Percentiles rank a stretch among this genome's conserved stretches.
These are phyloP conservation scores for Sigmodon hispidus DNA, from an alignment of 2,113 vertebrate species.

Conservation along the genomic window DNA sequence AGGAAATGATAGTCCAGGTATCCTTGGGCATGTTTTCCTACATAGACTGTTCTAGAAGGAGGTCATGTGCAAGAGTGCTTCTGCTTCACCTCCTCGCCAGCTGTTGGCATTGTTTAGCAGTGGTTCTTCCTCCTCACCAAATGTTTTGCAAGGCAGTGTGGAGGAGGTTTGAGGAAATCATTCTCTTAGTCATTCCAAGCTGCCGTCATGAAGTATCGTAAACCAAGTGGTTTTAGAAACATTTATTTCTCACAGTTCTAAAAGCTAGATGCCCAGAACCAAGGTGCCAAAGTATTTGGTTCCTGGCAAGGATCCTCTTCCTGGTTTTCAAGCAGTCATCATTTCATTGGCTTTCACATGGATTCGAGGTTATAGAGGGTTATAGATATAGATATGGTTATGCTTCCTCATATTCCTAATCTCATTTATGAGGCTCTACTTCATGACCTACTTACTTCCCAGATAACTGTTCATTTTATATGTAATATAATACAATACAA, in stretches of 20 bases:
- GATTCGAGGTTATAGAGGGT: too few species aligned
- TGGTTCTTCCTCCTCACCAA: not conserved
- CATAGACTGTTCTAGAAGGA: not conserved
- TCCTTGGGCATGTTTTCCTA: not conserved
- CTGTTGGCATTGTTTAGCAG: not conserved
- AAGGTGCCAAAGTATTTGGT: not conserved
- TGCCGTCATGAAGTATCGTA: not conserved
- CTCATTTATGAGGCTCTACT: not conserved
- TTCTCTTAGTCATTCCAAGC: not conserved
- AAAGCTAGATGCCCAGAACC: not conserved
- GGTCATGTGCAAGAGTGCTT: accelerated
- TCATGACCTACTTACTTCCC: not conserved
- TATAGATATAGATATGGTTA: not conserved
- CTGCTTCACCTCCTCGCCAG: not conserved
- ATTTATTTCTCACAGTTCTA: not conserved
- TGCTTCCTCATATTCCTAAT: not conserved
- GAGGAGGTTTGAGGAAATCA: not conserved
- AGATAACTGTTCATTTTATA: not conserved
- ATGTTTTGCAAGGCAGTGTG: not conserved
- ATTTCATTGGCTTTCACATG: not conserved
- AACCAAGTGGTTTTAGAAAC: not conserved
- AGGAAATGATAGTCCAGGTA: not conserved
- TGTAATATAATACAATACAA: too few species aligned
- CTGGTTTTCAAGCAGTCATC: not conserved
- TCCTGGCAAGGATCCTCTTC: not conserved